These are phyloP conservation scores for Elachura formosa DNA, from an alignment of 2,113 vertebrate genomes.

Conservation along the genomic window DNA sequence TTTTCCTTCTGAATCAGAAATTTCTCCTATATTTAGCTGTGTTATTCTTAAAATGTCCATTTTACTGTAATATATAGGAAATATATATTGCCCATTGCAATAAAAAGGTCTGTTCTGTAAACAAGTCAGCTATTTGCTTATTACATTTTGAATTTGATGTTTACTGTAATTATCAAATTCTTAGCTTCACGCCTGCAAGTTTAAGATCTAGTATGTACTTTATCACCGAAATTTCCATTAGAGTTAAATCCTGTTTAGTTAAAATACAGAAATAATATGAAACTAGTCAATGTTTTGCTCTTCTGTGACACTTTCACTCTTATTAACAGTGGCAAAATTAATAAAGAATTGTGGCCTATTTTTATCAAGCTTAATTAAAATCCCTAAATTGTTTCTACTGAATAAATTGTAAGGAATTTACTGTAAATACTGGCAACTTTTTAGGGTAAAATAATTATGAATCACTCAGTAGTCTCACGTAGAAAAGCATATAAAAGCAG, in stretches of 20 bases:
- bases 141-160: neutral
- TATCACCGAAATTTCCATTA: neutral
- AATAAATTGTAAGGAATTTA: neutral
- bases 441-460: neutral
- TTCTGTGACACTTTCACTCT: neutral
- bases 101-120: neutral
- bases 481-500: neutral
- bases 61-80: neutral
- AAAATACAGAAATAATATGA: neutral
- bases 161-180: neutral
- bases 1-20: neutral
- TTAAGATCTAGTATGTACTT: neutral
- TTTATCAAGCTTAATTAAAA: slow-evolving; percentile 16
- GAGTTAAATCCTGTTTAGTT: neutral
- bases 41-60: neutral
- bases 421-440: neutral
- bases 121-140: neutral
- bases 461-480: neutral
- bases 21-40: neutral
- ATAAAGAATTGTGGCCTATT: neutral
- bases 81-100: neutral
- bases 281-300: neutral
- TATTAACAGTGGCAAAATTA: neutral
- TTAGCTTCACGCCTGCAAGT: neutral
- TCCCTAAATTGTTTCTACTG: neutral